A percentile compares a stretch with the other conserved stretches of the same genome.
phyloP scores from a whole-genome alignment of 2,797 vertebrate genomes.

The Danio aesculapii region DNA sequence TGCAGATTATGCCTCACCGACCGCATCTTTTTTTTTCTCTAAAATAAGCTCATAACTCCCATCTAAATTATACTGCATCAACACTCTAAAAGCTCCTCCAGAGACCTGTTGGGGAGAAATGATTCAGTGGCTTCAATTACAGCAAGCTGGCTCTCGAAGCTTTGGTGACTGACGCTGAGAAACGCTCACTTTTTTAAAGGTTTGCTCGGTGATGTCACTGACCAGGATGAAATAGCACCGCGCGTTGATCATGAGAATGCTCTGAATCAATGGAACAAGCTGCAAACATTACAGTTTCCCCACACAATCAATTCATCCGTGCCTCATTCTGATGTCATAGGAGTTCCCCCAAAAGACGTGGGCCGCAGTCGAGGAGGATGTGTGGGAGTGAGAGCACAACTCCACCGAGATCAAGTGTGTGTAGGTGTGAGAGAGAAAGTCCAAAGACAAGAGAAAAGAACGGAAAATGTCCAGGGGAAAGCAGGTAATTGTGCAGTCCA shows the following conservation, averaged over 20 bases:
- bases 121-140: constrained; percentile 44
- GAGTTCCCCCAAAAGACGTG: constrained; percentile 52
- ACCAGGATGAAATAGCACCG: constrained; percentile 76
- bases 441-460: constrained; percentile 14
- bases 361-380: background rate
- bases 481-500: constrained; percentile 39
- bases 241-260: constrained; percentile 78
- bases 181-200: constrained; percentile 51
- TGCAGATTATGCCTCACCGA: constrained; percentile 7
- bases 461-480: background rate
- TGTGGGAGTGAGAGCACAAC: constrained; percentile 18
- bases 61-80: constrained; percentile 47
- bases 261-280: constrained; percentile 80
- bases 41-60: constrained; percentile 36
- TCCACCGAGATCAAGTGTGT: constrained; percentile 1
- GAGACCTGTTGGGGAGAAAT: constrained; percentile 44
- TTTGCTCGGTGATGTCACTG: constrained; percentile 72
- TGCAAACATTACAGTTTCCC: constrained; percentile 76
- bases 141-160: constrained; percentile 31
- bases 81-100: constrained; percentile 22
- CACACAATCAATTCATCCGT: constrained; percentile 72
- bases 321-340: constrained; percentile 77
- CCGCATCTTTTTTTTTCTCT: constrained; percentile 21
- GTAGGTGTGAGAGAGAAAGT: constrained; percentile 8
- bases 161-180: constrained; percentile 67